A percentile compares a stretch with the other conserved stretches of the same genome.
These are phyloP conservation scores for Petrocephalus sullivani DNA, from an alignment of 2,797 vertebrate species.

Conservation along the genomic window DNA sequence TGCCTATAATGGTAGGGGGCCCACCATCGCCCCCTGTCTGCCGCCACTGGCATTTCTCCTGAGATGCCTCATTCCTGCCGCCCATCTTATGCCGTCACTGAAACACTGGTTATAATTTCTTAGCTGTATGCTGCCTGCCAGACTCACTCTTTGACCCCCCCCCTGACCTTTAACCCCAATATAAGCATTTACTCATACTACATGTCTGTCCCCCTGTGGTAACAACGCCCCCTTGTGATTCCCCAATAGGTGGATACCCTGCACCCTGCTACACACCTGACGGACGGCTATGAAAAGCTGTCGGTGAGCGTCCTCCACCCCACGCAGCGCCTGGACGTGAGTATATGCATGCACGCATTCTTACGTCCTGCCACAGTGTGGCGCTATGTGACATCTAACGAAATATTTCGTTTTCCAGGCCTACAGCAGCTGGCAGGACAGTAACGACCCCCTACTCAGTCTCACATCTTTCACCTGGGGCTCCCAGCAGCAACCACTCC, in stretches of 20 bases:
- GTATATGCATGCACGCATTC: slow-evolving; percentile 38
- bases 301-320: slow-evolving; percentile 73
- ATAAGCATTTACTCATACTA: neutral
- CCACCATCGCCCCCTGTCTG: slow-evolving; percentile 64
- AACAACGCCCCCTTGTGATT: neutral
- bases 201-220: neutral
- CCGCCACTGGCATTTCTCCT: slow-evolving; percentile 69
- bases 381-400: neutral
- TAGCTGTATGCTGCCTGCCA: neutral
- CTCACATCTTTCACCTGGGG: slow-evolving; percentile 64
- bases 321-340: slow-evolving; percentile 75
- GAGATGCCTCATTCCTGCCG: slow-evolving; percentile 46
- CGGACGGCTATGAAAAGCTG: slow-evolving; percentile 77
- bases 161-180: slow-evolving; percentile 38
- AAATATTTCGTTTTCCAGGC: slow-evolving; percentile 54
- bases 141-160: neutral
- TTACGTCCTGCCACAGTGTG: neutral
- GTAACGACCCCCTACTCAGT: slow-evolving; percentile 63
- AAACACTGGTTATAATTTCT: no score
- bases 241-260: slow-evolving; percentile 77
- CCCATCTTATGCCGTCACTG: neutral
- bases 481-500: slow-evolving; percentile 71
- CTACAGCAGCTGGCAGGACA: slow-evolving; percentile 77
- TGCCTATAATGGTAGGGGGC: slow-evolving; percentile 64
- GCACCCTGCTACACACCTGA: slow-evolving; percentile 84